Percentiles rank a stretch among this genome's conserved stretches.
Evolutionary conservation across 1,140 invertebrate species (phyloP).

Genomic region (Charaxes varanes): DNA sequence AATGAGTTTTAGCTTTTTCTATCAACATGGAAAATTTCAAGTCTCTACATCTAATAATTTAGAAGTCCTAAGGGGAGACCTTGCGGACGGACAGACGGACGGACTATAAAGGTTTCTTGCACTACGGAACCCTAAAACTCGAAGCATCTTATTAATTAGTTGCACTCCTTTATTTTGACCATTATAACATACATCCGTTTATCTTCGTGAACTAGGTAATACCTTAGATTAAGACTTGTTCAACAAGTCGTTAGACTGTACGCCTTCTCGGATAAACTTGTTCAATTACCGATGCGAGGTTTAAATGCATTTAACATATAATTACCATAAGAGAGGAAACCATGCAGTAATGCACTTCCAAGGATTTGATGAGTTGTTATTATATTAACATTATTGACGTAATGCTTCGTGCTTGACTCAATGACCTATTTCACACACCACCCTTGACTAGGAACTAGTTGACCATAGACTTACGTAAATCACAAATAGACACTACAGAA

Average conservation of each 20-base stretch:
- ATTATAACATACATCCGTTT: no score
- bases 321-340: constrained; percentile 12
- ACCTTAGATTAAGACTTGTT: constrained; percentile 4
- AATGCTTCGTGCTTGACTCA: constrained; percentile 23
- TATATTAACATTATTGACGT: constrained; percentile 23
- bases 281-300: constrained; percentile 11
- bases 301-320: constrained; percentile 16
- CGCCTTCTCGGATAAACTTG: constrained; percentile 9
- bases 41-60: no score
- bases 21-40: no score
- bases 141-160: no score
- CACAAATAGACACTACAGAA: constrained; percentile 2
- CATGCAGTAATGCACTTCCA: constrained; percentile 12
- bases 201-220: no score
- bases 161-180: no score
- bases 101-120: no score
- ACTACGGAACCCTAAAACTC: no score
- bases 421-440: constrained; percentile 30
- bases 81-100: no score
- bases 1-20: no score
- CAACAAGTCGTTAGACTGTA: constrained; percentile 1
- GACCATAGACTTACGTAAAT: no score
- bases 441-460: constrained; percentile 7
- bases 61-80: no score
- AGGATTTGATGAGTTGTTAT: constrained; percentile 20